Base-by-base conservation (phyloP, 23 tunicate genomes). In the Clavelina lepadiformis region DNA sequence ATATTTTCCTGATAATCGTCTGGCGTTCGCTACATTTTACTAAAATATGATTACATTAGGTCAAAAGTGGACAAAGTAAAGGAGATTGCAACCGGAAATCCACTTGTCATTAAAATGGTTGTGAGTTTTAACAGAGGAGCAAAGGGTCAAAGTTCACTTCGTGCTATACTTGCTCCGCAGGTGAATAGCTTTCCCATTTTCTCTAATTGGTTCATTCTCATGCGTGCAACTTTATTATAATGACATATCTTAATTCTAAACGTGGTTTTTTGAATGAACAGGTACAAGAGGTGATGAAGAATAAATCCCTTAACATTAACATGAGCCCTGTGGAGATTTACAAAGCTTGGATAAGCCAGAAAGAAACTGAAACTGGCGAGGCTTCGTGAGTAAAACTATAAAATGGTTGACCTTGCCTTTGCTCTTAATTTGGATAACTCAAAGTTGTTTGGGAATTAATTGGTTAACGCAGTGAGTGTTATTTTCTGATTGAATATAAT, bases 351-450 rank as follows among this genome's bases (percentile, higher is more conserved):
- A 79, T 84, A 56, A 79, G 86, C 37, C 93, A 84, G 44, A 78
- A 55, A 52, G 98, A 93, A 61, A 93, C 98, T 0, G 98, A 93
- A 74, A 83, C 93, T 21, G 98, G 98, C 19, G 94, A 83, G 69
- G 84, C 94, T 8, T 73, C 83, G 97, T 89, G 62, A 68, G 77
- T 74, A 8, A n/a, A n/a, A n/a, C 59, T 15, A n/a, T 41, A 11
- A 11, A 11, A 15, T 41, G 11, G 11, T 41, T 11, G 15, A 15
- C 15, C 15, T 41, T 41, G 11, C 15, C 49, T 41, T 41, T 11
- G 49, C 15, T 41, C 15, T 11, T 11, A 15, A 41, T 41, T 15
- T 11, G 49, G 49, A 11, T 15, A 11, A 15, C 49, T 11, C 49
- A 15, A 44, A 44, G 15, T 44, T 44, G 49, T 44, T 11, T 44